Evolutionary conservation across 2,113 vertebrate species (phyloP).

Genomic region (Puntigrus tetrazona): DNA sequence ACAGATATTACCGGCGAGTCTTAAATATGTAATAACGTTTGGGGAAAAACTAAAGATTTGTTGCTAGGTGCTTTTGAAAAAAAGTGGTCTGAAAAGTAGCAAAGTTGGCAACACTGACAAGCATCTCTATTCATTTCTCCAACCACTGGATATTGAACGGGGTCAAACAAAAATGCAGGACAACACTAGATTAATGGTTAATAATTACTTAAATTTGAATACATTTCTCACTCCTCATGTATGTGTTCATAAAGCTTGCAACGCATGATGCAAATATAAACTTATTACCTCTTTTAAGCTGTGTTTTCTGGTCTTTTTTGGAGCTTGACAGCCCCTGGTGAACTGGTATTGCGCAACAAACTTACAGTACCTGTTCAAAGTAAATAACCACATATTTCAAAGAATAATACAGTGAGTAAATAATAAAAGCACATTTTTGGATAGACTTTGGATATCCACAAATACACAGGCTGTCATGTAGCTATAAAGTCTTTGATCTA

Average conservation of each 20-base stretch:
- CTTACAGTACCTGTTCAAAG: background rate
- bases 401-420: background rate
- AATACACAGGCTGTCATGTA: background rate
- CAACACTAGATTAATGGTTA: background rate
- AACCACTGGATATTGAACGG: too few species aligned
- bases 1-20: too few species aligned
- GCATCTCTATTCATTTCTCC: too few species aligned
- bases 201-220: background rate
- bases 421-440: background rate
- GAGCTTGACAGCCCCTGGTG: background rate
- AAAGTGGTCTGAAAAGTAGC: too few species aligned
- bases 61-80: too few species aligned
- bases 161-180: too few species aligned
- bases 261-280: background rate
- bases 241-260: background rate
- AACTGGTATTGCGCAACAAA: background rate
- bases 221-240: background rate
- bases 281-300: background rate
- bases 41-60: too few species aligned
- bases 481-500: conserved; percentile 5
- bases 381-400: background rate
- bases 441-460: background rate
- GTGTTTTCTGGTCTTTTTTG: background rate
- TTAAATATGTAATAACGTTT: too few species aligned
- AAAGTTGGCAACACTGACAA: too few species aligned